Evolutionary conservation across 2,797 vertebrate genomes (phyloP).

Genomic region (Pseudochromis fuscus): DNA sequence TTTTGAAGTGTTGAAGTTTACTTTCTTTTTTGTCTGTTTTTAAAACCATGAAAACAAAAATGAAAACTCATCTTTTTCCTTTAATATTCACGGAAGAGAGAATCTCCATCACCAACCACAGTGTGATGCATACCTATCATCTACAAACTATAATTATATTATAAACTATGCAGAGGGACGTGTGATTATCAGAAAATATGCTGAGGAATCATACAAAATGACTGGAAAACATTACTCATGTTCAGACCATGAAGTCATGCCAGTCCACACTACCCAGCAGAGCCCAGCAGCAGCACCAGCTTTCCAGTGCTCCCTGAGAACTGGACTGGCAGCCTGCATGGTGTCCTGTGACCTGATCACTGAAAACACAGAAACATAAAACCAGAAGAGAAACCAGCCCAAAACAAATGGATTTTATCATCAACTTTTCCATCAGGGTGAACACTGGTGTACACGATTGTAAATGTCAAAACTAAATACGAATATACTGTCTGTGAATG

Average conservation of each 20-base stretch:
- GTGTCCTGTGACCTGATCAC: slow-evolving; percentile 43
- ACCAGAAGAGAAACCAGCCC: slow-evolving; percentile 29
- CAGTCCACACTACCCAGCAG: slow-evolving; percentile 6
- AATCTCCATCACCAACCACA: neutral
- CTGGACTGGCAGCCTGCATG: slow-evolving; percentile 40
- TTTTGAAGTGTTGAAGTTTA: too few relatives aligned
- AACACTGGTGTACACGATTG: slow-evolving; percentile 12
- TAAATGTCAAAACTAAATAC: slow-evolving; percentile 32
- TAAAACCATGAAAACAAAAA: too few relatives aligned
- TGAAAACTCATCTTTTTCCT: too few relatives aligned
- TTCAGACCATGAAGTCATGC: neutral
- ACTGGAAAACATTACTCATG: neutral
- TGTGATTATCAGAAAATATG: neutral
- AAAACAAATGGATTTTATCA: slow-evolving; percentile 51
- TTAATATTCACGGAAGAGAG: too few relatives aligned
- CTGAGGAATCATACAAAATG: neutral
- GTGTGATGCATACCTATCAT: neutral
- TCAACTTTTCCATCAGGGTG: slow-evolving; percentile 49
- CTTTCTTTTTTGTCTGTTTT: too few relatives aligned
- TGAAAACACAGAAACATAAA: slow-evolving; percentile 50
- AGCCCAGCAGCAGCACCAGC: slow-evolving; percentile 1
- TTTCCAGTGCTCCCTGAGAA: slow-evolving; percentile 20
- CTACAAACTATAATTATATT: neutral
- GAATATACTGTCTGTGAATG: slow-evolving; percentile 7
- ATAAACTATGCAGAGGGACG: neutral